A percentile compares a stretch with the other conserved stretches of the same genome.
Evolutionary conservation across 2,888 invertebrate species (phyloP).

Genomic region (Halictus quadricinctus): DNA sequence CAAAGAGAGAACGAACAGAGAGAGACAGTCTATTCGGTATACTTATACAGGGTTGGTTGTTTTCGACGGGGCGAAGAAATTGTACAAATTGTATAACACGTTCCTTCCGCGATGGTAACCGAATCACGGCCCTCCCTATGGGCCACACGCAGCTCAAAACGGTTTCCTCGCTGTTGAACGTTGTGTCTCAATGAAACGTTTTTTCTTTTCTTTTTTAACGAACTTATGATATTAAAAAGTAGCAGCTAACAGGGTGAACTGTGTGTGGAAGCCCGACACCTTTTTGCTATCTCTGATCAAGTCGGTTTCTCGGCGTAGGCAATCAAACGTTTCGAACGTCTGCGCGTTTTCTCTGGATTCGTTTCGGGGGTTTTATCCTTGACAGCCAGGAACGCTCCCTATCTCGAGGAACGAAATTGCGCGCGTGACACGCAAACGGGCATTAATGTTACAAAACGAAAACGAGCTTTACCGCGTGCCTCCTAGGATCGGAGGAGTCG

Average conservation of each 20-base stretch:
- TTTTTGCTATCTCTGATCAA: background rate
- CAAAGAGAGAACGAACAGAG: conserved; percentile 51
- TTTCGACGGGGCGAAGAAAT: background rate
- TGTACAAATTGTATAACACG: conserved; percentile 17
- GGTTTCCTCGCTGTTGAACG: conserved; percentile 19
- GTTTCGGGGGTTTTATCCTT: conserved; percentile 29
- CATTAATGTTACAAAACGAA: conserved; percentile 75
- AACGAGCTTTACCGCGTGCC: conserved; percentile 77
- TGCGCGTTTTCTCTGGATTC: conserved; percentile 52
- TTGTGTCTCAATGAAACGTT: background rate
- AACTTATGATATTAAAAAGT: conserved; percentile 38
- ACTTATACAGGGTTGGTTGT: background rate
- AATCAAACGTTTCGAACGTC: background rate
- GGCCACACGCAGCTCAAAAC: conserved; percentile 52
- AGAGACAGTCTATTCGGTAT: background rate
- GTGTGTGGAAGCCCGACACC: background rate
- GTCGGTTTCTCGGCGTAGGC: background rate
- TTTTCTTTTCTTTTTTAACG: background rate
- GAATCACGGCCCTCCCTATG: conserved; percentile 27
- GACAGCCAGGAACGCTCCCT: conserved; percentile 31
- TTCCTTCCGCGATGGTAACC: background rate
- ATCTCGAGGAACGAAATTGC: conserved; percentile 44
- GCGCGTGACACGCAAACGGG: conserved; percentile 70
- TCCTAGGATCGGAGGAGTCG: conserved; percentile 61
- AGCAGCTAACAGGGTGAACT: conserved; percentile 46